phyloP scores from a whole-genome alignment of 92 coral and sea anemone species.

The Siderastrea siderea region DNA sequence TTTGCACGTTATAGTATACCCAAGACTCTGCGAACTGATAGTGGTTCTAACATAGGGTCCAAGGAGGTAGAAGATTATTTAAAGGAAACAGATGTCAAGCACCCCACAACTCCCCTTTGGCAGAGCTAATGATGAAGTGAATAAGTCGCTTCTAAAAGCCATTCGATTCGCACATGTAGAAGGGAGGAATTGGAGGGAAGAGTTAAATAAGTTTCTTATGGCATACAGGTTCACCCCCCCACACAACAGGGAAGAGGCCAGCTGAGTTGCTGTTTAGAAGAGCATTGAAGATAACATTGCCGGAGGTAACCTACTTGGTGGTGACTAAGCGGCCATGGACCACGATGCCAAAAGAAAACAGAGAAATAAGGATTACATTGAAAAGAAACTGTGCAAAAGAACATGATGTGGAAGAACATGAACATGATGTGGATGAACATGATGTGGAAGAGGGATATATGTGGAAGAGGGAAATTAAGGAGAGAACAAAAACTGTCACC shows the following conservation, averaged over 20 bases:
- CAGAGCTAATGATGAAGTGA: slow-evolving; percentile 72
- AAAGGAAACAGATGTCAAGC: slow-evolving; percentile 17
- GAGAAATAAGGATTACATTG: slow-evolving; percentile 49
- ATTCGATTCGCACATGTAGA: slow-evolving; percentile 55
- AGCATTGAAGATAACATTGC: slow-evolving; percentile 32
- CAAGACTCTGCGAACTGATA: slow-evolving; percentile 41
- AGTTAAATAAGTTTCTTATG: slow-evolving; percentile 49
- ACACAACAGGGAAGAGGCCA: slow-evolving; percentile 66
- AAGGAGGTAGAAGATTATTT: slow-evolving; percentile 49
- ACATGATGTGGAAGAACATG: slow-evolving; percentile 45
- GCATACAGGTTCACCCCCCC: slow-evolving; percentile 63
- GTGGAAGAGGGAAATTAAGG: slow-evolving; percentile 38
- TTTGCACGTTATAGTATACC: slow-evolving; percentile 63
- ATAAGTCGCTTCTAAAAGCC: slow-evolving; percentile 53
- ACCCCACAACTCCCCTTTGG: slow-evolving; percentile 59
- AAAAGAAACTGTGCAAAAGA: slow-evolving; percentile 37
- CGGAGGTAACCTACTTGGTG: slow-evolving; percentile 20
- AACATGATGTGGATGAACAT: too few relatives aligned
- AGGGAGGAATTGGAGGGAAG: slow-evolving; percentile 41
- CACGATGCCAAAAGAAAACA: slow-evolving; percentile 60
- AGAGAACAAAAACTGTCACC: slow-evolving; percentile 69
- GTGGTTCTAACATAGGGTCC: slow-evolving; percentile 45
- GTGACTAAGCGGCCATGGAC: slow-evolving; percentile 39
- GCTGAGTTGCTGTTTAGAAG: slow-evolving; percentile 54
- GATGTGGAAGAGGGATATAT: slow-evolving; percentile 62